A percentile compares a stretch with the other conserved stretches of the same genome.
These are phyloP conservation scores for Dusona sp. DNA, from an alignment of 2,888 invertebrate genomes.

Conservation along the genomic window DNA sequence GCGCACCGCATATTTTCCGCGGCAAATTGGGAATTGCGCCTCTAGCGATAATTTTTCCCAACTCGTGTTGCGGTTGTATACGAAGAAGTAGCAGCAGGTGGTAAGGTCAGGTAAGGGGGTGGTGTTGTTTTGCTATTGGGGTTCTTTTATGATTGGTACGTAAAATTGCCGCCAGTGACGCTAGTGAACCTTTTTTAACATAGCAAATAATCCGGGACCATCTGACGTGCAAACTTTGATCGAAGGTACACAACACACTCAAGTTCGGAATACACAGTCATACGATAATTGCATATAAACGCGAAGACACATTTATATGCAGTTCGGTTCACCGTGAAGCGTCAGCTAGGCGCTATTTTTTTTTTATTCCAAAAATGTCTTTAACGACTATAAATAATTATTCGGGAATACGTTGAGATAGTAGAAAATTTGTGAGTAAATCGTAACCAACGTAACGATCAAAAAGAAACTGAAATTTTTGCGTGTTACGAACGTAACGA, in stretches of 20 bases:
- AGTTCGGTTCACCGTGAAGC: constrained; percentile 45
- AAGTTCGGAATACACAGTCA: constrained; percentile 5
- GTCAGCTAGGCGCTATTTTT: constrained; percentile 43
- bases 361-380: constrained; percentile 51
- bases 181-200: neutral
- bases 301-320: constrained; percentile 7
- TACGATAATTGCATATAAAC: constrained; percentile 5
- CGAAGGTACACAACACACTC: constrained; percentile 6
- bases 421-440: constrained; percentile 34
- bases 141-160: neutral
- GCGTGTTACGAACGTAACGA: neutral
- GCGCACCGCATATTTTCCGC: neutral
- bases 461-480: constrained; percentile 26
- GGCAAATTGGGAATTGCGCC: neutral
- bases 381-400: constrained; percentile 63
- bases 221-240: constrained; percentile 25
- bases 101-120: neutral
- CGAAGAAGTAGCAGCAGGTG: neutral
- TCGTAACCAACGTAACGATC: constrained; percentile 9
- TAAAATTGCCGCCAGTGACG: constrained; percentile 10
- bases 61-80: neutral
- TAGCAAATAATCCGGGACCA: constrained; percentile 5
- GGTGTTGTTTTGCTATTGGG: too few relatives aligned
- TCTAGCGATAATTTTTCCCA: neutral
- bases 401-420: constrained; percentile 27